phyloP scores from a whole-genome alignment of 2,888 invertebrate species.

The Hermaeophaga mercurialis region DNA sequence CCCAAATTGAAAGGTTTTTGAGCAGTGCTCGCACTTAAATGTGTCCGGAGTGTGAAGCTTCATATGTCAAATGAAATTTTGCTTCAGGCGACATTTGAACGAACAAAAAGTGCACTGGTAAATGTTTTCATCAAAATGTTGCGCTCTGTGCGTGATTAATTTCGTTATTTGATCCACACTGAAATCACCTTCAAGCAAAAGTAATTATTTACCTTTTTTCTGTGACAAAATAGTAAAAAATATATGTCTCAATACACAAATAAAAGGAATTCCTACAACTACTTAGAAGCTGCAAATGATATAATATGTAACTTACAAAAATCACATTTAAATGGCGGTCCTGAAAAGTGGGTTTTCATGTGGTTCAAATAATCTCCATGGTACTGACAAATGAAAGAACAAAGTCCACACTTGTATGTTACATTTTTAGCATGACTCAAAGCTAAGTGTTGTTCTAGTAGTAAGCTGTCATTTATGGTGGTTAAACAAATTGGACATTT shows the following conservation, averaged over 20 bases:
- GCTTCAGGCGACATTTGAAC: slow-evolving; percentile 63
- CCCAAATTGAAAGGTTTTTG: slow-evolving; percentile 64
- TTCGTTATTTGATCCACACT: slow-evolving; percentile 59
- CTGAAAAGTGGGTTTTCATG: slow-evolving; percentile 64
- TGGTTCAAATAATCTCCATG: slow-evolving; percentile 67
- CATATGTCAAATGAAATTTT: slow-evolving; percentile 64
- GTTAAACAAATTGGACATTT: slow-evolving; percentile 63
- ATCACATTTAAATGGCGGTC: slow-evolving; percentile 70
- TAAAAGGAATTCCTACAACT: no score
- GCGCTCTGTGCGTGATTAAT: slow-evolving; percentile 65
- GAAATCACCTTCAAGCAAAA: slow-evolving; percentile 50
- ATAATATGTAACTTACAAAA: slow-evolving; percentile 57
- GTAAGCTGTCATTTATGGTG: slow-evolving; percentile 59
- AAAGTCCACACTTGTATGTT: slow-evolving; percentile 65
- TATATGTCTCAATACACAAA: no score
- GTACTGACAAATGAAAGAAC: slow-evolving; percentile 67
- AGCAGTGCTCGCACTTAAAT: slow-evolving; percentile 65
- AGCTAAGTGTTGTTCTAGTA: slow-evolving; percentile 63
- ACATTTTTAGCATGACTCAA: slow-evolving; percentile 63
- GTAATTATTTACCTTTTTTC: no score
- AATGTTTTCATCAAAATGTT: slow-evolving; percentile 60
- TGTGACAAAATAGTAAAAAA: no score
- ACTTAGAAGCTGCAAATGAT: no score
- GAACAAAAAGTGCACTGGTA: slow-evolving; percentile 63
- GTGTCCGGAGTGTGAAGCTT: slow-evolving; percentile 65